Evolutionary conservation across 2,113 vertebrate species (phyloP).

Genomic region (Lophotis ruficrista): DNA sequence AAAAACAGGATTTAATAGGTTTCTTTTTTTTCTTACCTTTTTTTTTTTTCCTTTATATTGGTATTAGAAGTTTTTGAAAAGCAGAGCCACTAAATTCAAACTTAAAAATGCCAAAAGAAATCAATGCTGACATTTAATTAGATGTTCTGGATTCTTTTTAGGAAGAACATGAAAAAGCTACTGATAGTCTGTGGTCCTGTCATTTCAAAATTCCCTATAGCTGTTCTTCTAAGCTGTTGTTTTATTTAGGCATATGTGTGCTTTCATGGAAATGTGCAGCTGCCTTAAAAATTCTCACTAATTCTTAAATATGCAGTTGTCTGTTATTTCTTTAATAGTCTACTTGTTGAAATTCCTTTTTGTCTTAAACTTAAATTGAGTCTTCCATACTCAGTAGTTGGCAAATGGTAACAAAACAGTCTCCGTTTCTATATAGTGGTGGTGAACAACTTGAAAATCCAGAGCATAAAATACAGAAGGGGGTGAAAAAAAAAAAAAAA

Average conservation of each 20-base stretch:
- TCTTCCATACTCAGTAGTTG: neutral
- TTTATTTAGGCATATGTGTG: neutral
- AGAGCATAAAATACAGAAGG: neutral
- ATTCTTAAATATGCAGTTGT: neutral
- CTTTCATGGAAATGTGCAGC: neutral
- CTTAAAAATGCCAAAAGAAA: neutral
- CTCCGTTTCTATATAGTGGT: fast-evolving
- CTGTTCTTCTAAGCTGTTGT: neutral
- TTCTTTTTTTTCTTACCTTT: too few relatives aligned
- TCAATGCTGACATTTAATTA: neutral
- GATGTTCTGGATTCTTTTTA: neutral
- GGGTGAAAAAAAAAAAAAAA: fast-evolving
- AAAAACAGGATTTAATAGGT: neutral
- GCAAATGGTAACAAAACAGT: neutral
- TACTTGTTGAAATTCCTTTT: neutral
- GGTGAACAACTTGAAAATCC: neutral
- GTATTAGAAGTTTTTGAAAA: neutral
- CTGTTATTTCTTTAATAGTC: neutral
- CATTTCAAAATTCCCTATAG: neutral
- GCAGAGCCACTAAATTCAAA: neutral
- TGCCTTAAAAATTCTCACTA: neutral
- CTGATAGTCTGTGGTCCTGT: neutral
- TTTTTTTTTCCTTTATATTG: neutral
- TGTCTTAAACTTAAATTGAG: neutral
- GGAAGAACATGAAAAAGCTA: neutral